Percentiles rank a stretch among this genome's conserved stretches.
phyloP scores from a whole-genome alignment of 2,797 vertebrate species.

The Falco rusticolus region DNA sequence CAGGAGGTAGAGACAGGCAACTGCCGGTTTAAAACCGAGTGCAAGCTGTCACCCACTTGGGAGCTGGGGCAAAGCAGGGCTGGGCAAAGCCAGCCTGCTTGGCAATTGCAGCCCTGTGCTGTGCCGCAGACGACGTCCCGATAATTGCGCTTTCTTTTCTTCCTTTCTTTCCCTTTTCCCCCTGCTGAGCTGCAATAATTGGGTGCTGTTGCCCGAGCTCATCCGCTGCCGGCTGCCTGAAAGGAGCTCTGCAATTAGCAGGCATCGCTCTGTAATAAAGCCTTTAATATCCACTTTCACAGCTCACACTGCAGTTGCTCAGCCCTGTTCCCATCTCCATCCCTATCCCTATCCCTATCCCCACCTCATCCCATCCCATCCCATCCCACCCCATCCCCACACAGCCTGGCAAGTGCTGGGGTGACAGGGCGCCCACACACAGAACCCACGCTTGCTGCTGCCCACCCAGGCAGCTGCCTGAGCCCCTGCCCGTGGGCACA shows the following conservation, averaged over 20 bases:
- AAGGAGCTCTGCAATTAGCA: conserved; percentile 80
- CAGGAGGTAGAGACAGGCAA: not conserved
- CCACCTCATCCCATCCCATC: not conserved
- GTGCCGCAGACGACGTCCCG: conserved; percentile 56
- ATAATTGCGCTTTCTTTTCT: conserved; percentile 69
- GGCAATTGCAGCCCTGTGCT: conserved; percentile 42
- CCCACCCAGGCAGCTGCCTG: not conserved
- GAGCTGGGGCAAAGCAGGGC: not conserved
- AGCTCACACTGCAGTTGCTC: conserved; percentile 63
- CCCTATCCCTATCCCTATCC: accelerated
- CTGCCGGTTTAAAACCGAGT: not conserved
- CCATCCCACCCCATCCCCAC: not conserved
- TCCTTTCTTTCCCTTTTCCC: conserved; percentile 45
- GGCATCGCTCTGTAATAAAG: conserved; percentile 75
- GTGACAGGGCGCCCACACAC: accelerated
- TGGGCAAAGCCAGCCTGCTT: not conserved
- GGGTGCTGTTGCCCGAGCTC: conserved; percentile 77
- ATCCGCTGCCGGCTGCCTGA: conserved; percentile 72
- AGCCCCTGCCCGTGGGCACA: not conserved
- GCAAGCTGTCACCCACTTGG: not conserved
- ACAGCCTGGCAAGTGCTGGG: not conserved
- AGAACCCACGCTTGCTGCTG: not conserved
- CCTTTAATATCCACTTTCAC: conserved; percentile 69
- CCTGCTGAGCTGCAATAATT: conserved; percentile 75
- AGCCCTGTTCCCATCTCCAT: not conserved